These are phyloP conservation scores for Tachypleus tridentatus DNA, from an alignment of 1,140 invertebrate genomes.

Conservation along the genomic window DNA sequence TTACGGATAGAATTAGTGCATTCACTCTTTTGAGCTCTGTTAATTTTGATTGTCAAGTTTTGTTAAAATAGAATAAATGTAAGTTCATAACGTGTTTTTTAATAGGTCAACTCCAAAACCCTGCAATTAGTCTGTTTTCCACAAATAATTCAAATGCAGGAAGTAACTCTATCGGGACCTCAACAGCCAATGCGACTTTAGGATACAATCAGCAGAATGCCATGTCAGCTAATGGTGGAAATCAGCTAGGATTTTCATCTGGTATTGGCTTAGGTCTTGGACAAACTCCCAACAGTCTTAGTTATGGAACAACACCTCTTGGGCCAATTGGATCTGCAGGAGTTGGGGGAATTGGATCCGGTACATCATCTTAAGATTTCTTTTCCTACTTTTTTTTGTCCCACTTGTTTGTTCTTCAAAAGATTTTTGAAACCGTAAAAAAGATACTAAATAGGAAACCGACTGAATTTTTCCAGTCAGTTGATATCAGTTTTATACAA, in stretches of 20 bases:
- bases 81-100: no score
- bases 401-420: background rate
- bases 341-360: constrained; percentile 34
- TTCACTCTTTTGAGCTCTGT: no score
- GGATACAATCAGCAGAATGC: constrained; percentile 13
- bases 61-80: no score
- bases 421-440: no score
- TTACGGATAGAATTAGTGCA: no score
- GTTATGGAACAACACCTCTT: constrained; percentile 18
- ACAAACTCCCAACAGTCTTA: constrained; percentile 15
- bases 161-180: constrained; percentile 23
- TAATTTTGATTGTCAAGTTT: no score
- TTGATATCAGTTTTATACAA: no score
- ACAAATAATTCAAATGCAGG: constrained; percentile 28
- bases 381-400: background rate
- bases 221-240: constrained; percentile 14
- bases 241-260: constrained; percentile 14
- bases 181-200: constrained; percentile 16
- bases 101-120: constrained; percentile 39
- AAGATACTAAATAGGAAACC: no score
- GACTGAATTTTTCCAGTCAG: no score
- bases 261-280: constrained; percentile 15
- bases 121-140: constrained; percentile 39
- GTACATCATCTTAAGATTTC: background rate
- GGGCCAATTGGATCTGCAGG: constrained; percentile 40